Percentiles rank a stretch among this genome's conserved stretches.
Conservation (phyloP, 2,113 vertebrate species). For the Aix galericulata region DNA sequence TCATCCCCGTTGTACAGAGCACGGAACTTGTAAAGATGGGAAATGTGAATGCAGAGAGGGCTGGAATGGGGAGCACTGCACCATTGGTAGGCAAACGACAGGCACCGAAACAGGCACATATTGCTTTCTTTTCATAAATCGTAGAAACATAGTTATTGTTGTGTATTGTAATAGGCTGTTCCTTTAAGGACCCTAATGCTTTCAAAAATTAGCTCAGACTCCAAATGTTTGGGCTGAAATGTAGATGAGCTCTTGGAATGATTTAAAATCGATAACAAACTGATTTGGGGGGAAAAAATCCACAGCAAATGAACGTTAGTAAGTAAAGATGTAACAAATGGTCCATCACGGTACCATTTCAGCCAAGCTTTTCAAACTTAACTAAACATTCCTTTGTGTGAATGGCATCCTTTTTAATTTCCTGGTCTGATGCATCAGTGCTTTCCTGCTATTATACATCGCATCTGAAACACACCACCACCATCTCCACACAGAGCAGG, state of each 20-base stretch:
- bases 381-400: slow-evolving; percentile 25
- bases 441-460: neutral
- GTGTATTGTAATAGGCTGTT: slow-evolving; percentile 78
- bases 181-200: slow-evolving; percentile 77
- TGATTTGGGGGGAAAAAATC: neutral
- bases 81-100: slow-evolving; percentile 95
- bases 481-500: neutral
- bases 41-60: slow-evolving; percentile 99
- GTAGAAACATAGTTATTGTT: slow-evolving; percentile 82
- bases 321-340: slow-evolving; percentile 25
- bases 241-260: neutral
- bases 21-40: slow-evolving; percentile 99
- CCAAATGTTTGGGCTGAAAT: neutral
- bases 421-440: neutral
- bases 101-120: slow-evolving; percentile 88
- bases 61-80: slow-evolving; percentile 99
- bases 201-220: neutral
- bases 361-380: slow-evolving; percentile 25
- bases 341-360: neutral
- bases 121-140: slow-evolving; percentile 87
- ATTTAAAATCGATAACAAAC: neutral
- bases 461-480: neutral
- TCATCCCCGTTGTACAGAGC: slow-evolving; percentile 96
- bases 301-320: neutral
- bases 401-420: neutral